Evolutionary conservation across 2,113 vertebrate species (phyloP).

Genomic region (Corythoichthys intestinalis): DNA sequence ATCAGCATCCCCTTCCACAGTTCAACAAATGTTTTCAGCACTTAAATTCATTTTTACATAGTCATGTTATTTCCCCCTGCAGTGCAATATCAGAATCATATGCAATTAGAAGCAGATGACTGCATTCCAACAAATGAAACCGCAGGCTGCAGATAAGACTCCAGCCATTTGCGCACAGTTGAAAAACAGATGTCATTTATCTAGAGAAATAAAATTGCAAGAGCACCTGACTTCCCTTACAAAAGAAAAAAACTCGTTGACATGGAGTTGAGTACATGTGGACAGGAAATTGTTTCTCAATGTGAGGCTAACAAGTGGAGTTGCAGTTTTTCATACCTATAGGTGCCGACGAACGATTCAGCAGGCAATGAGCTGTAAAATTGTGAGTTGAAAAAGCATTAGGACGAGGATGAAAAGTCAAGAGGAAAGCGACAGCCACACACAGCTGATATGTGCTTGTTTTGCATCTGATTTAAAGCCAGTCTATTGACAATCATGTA

Average conservation of each 20-base stretch:
- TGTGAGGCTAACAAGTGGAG: constrained; percentile 14
- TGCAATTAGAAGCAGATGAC: constrained; percentile 49
- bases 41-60: constrained; percentile 26
- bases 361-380: constrained; percentile 53
- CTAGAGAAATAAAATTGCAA: constrained; percentile 29
- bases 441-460: constrained; percentile 15
- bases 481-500: background rate
- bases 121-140: constrained; percentile 32
- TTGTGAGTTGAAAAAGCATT: constrained; percentile 50
- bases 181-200: constrained; percentile 40
- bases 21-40: constrained; percentile 8
- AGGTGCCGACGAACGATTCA: constrained; percentile 8
- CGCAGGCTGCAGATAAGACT: constrained; percentile 24
- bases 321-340: constrained; percentile 18
- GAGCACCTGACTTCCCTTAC: constrained; percentile 18
- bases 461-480: constrained; percentile 18
- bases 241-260: constrained; percentile 10
- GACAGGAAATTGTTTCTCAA: constrained; percentile 45
- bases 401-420: constrained; percentile 25
- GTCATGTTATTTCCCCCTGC: constrained; percentile 23
- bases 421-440: constrained; percentile 16
- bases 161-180: constrained; percentile 27
- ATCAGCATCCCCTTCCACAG: constrained; percentile 19
- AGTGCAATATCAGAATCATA: constrained; percentile 43
- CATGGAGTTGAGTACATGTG: constrained; percentile 17